Conservation (phyloP, 1,140 invertebrate species). For the Laodelphax striatellus region DNA sequence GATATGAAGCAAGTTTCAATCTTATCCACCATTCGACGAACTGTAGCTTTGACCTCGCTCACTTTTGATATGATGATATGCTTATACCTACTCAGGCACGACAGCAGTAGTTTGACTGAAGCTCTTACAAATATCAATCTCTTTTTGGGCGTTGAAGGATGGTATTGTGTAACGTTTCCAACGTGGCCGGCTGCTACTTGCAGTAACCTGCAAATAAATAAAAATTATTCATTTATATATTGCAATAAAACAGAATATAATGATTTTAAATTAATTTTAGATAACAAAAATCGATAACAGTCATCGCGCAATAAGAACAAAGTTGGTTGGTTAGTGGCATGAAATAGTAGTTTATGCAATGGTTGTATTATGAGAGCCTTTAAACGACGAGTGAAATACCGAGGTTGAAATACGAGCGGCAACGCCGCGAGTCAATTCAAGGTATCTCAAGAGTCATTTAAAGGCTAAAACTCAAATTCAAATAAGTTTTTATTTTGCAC, state of each 20-base stretch:
- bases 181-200: slow-evolving; percentile 47
- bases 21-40: slow-evolving; percentile 44
- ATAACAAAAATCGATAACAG: too few relatives aligned
- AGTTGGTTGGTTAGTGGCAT: too few relatives aligned
- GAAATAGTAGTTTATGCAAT: too few relatives aligned
- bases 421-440: too few relatives aligned
- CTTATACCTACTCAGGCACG: slow-evolving; percentile 42
- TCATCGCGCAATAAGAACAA: too few relatives aligned
- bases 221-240: slow-evolving; percentile 1
- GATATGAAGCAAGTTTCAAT: slow-evolving; percentile 42
- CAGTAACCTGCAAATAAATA: slow-evolving; percentile 35
- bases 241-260: too few relatives aligned
- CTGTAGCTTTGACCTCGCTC: slow-evolving; percentile 38
- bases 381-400: too few relatives aligned
- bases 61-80: slow-evolving; percentile 35
- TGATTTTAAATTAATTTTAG: neutral
- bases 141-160: slow-evolving; percentile 41
- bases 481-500: too few relatives aligned
- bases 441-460: too few relatives aligned
- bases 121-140: slow-evolving; percentile 46
- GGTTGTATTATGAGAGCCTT: too few relatives aligned
- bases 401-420: too few relatives aligned
- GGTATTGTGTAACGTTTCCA: slow-evolving; percentile 30
- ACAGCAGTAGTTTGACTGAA: slow-evolving; percentile 43
- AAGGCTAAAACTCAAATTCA: too few relatives aligned